phyloP scores from a whole-genome alignment of 2,888 invertebrate genomes.

The Tenthredo scrophulariae region DNA sequence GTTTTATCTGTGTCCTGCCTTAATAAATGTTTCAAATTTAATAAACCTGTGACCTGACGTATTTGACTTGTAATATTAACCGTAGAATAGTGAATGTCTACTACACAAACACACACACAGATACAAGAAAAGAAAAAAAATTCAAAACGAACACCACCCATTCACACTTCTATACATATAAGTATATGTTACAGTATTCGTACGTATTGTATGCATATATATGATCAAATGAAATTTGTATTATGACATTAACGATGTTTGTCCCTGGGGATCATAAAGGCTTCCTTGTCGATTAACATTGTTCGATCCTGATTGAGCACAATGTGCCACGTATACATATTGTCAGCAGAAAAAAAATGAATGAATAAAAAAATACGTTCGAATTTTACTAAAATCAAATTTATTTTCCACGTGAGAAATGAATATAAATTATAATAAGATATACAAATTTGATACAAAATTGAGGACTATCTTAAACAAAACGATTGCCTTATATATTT shows the following conservation, averaged over 20 bases:
- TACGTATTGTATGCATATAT: slow-evolving; percentile 21
- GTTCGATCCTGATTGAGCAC: neutral
- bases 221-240: slow-evolving; percentile 11
- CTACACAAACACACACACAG: slow-evolving; percentile 11
- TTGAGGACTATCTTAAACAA: neutral
- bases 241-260: slow-evolving; percentile 13
- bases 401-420: neutral
- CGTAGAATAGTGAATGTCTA: slow-evolving; percentile 52
- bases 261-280: slow-evolving; percentile 9
- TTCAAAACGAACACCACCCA: slow-evolving; percentile 8
- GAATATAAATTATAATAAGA: neutral
- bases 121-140: neutral
- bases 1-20: slow-evolving; percentile 50
- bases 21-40: slow-evolving; percentile 68
- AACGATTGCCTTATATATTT: neutral
- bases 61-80: slow-evolving; percentile 55
- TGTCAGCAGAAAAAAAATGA: neutral
- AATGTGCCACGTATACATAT: neutral
- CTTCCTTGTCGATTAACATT: neutral
- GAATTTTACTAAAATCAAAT: neutral
- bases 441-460: neutral
- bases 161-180: slow-evolving; percentile 17
- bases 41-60: slow-evolving; percentile 67
- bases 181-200: slow-evolving; percentile 11
- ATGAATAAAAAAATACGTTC: neutral